phyloP scores from a whole-genome alignment of 2,113 vertebrate genomes.

The Tapirus terrestris region DNA sequence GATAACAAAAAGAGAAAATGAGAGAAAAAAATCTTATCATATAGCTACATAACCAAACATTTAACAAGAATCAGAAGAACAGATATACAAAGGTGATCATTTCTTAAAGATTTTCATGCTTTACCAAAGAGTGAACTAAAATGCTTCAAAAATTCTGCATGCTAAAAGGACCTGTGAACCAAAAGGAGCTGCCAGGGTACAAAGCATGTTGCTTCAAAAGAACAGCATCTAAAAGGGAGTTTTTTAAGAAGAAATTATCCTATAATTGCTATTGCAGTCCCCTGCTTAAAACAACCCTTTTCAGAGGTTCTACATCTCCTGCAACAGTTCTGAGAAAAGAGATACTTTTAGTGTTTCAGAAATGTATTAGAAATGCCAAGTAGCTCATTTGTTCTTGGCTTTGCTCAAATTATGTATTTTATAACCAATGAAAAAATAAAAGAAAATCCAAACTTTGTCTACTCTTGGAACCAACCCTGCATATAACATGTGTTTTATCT shows the following conservation, averaged over 20 bases:
- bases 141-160: background rate
- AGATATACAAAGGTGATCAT: background rate
- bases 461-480: background rate
- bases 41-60: background rate
- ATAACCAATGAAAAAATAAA: conserved; percentile 18
- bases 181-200: background rate
- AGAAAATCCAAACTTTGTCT: conserved; percentile 21
- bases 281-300: background rate
- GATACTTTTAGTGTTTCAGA: conserved; percentile 15
- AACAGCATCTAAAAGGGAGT: background rate
- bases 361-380: conserved; percentile 44
- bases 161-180: background rate
- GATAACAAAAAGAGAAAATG: conserved; percentile 7
- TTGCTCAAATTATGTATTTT: conserved; percentile 43
- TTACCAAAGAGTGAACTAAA: conserved; percentile 24
- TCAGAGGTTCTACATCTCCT: background rate
- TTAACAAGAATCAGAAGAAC: conserved; percentile 19
- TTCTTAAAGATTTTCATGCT: conserved; percentile 38
- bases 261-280: background rate
- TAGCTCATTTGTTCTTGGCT: conserved; percentile 13
- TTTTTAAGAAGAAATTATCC: conserved; percentile 23
- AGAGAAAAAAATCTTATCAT: background rate
- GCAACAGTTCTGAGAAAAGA: conserved; percentile 11
- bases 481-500: conserved; percentile 25
- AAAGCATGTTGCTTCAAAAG: conserved; percentile 20